Conservation (phyloP, 2,797 vertebrate species). For the Craterocephalus amniculus region DNA sequence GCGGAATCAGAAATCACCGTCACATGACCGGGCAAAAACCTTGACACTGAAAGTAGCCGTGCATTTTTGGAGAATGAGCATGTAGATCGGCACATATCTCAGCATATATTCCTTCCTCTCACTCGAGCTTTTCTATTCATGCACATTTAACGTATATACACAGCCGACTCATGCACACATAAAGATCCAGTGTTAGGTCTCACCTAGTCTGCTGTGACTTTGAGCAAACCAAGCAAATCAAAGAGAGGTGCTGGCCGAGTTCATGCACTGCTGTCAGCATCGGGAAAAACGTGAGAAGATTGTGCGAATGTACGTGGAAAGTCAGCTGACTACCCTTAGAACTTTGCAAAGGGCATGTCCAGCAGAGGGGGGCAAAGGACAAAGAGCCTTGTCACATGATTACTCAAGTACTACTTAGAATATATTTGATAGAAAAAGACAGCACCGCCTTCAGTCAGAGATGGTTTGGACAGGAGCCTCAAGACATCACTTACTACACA, state of each 20-base stretch:
- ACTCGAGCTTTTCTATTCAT: constrained; percentile 15
- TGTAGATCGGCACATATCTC: constrained; percentile 14
- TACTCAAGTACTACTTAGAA: constrained; percentile 53
- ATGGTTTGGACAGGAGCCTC: constrained; percentile 32
- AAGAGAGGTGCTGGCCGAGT: constrained; percentile 4
- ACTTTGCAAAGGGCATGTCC: constrained; percentile 35
- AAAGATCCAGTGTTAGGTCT: constrained; percentile 7
- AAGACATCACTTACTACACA: constrained; percentile 29
- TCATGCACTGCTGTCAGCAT: constrained; percentile 10
- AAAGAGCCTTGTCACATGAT: constrained; percentile 43
- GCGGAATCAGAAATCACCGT: constrained; percentile 45
- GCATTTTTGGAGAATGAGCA: constrained; percentile 16
- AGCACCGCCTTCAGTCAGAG: constrained; percentile 8
- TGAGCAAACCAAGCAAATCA: constrained; percentile 24
- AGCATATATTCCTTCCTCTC: constrained; percentile 37
- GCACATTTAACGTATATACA: constrained; percentile 13
- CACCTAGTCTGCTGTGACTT: constrained; percentile 5
- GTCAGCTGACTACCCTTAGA: constrained; percentile 45
- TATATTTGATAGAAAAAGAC: constrained; percentile 35
- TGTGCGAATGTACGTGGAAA: constrained; percentile 26
- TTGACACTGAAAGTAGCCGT: constrained; percentile 21
- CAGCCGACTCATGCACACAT: not conserved
- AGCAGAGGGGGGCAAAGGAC: constrained; percentile 43
- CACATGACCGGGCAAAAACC: constrained; percentile 1
- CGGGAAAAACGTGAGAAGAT: constrained; percentile 19